phyloP scores from a whole-genome alignment of 1,140 invertebrate genomes.

The Drosophila pachea region DNA sequence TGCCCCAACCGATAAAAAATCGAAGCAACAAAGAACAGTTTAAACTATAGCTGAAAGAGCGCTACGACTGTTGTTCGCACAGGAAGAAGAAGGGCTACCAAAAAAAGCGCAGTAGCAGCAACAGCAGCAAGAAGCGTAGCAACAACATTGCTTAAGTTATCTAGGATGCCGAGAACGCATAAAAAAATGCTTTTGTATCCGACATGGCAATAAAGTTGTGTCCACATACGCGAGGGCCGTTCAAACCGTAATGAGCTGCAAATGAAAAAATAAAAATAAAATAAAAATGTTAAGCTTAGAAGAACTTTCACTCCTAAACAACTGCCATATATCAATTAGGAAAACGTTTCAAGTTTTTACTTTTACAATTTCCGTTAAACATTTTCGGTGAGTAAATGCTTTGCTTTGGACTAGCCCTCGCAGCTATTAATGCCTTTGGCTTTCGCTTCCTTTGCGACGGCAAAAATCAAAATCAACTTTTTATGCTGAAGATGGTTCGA shows the following conservation, averaged over 20 bases:
- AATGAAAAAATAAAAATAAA: neutral
- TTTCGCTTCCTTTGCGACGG: constrained; percentile 26
- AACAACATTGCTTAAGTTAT: constrained; percentile 19
- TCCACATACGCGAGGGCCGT: constrained; percentile 5
- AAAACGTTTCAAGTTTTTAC: neutral
- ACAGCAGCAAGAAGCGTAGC: constrained; percentile 15
- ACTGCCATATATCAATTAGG: no score
- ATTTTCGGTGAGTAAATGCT: neutral
- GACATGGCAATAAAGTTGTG: constrained; percentile 37
- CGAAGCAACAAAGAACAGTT: constrained; percentile 4
- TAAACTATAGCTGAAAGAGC: constrained; percentile 22
- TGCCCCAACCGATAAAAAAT: constrained; percentile 33
- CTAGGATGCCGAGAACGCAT: constrained; percentile 31
- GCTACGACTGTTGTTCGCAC: neutral
- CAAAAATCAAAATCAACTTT: constrained; percentile 48
- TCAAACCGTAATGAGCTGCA: neutral
- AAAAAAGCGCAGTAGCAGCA: constrained; percentile 30
- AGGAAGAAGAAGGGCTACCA: constrained; percentile 21
- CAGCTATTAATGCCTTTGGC: constrained; percentile 36
- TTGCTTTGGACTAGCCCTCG: constrained; percentile 30
- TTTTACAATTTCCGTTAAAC: neutral
- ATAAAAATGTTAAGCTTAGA: no score
- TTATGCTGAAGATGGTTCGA: constrained; percentile 25
- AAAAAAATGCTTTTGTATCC: constrained; percentile 38
- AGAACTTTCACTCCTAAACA: no score